Base-by-base conservation (phyloP, 2,113 vertebrate genomes). In the Otis tarda region DNA sequence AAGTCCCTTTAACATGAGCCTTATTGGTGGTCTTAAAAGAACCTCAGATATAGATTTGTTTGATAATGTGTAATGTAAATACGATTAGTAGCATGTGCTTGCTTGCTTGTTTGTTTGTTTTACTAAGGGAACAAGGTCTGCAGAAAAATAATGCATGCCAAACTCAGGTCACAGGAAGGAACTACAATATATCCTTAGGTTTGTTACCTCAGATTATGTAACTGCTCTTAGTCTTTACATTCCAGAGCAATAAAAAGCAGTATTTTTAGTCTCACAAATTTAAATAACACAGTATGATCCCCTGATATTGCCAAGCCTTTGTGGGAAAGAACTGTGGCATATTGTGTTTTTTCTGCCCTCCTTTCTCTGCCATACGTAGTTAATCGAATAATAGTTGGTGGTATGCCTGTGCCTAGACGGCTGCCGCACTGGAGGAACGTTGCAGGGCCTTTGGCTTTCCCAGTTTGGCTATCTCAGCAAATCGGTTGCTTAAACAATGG, bases 1-100 rank as follows among this genome's bases (percentile, higher is more conserved):
- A 69, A 96, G 59, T 91, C 35, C n/a, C 80, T 94, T 95, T 97
- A 97, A 97, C 1, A 5, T 91, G 95, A 97, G 81, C 89, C 97
- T 97, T 96, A 89, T 69, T 98, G 99, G 99, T 99, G 99, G 99
- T 99, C 98, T 98, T 98, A 98, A 98, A 99, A 96, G 76, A 97
- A 93, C 93, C 98, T 97, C 98, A 98, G 91, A 91, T 96, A 69
- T 16, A 91, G 96, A 96, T 98, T 98, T 97, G 98, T 94, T 97
- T 97, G 97, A 98, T 98, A 98, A 97, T 97, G 95, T 97, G 97
- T 98, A 99, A 99, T 98, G 97, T 98, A 98, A 99, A 99, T 98
- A 98, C 98, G 99, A 98, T 99, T 99, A 99, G 98, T 92, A 97
- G 98, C 75, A 96, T 98, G 98, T 96, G 97, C 90, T 78, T 83